Evolutionary conservation across 2,888 invertebrate genomes (phyloP).

Genomic region (Lycaena phlaeas): DNA sequence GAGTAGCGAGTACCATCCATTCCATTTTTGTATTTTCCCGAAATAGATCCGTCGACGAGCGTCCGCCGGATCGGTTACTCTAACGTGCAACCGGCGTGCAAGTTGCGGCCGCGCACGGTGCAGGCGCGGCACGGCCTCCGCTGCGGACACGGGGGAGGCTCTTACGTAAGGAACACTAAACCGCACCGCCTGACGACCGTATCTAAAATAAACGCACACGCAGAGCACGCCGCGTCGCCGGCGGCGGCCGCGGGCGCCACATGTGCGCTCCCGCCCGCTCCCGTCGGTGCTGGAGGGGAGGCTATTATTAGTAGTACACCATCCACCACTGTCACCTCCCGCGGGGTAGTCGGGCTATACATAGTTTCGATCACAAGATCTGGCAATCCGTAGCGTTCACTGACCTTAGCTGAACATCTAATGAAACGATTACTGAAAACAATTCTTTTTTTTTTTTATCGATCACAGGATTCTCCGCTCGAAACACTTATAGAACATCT

Average conservation of each 20-base stretch:
- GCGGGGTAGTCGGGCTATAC: constrained; percentile 68
- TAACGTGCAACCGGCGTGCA: constrained; percentile 65
- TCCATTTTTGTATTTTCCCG: constrained; percentile 89
- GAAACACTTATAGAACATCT: constrained; percentile 11
- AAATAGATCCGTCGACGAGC: constrained; percentile 76
- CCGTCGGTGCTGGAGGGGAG: constrained; percentile 66
- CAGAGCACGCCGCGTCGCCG: constrained; percentile 37
- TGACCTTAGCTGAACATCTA: constrained; percentile 49
- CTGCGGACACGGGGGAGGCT: constrained; percentile 32
- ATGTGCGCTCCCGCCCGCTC: constrained; percentile 61
- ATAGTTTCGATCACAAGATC: constrained; percentile 63
- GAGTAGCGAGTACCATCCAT: constrained; percentile 69
- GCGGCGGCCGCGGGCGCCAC: constrained; percentile 46
- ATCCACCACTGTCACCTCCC: constrained; percentile 73
- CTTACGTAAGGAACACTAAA: constrained; percentile 59
- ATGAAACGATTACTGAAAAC: constrained; percentile 3
- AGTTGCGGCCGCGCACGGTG: constrained; percentile 41
- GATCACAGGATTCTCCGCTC: constrained; percentile 1
- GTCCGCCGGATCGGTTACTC: constrained; percentile 70
- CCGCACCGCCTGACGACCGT: constrained; percentile 68
- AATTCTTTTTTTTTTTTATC: not conserved
- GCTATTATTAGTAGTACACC: constrained; percentile 68
- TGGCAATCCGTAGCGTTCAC: constrained; percentile 65
- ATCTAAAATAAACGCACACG: constrained; percentile 64
- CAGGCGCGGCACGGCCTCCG: constrained; percentile 31